Evolutionary conservation across 1,140 invertebrate genomes (phyloP), one percentile per base, ranked within the genome.

Genomic region (Drosophila repletoides): DNA sequence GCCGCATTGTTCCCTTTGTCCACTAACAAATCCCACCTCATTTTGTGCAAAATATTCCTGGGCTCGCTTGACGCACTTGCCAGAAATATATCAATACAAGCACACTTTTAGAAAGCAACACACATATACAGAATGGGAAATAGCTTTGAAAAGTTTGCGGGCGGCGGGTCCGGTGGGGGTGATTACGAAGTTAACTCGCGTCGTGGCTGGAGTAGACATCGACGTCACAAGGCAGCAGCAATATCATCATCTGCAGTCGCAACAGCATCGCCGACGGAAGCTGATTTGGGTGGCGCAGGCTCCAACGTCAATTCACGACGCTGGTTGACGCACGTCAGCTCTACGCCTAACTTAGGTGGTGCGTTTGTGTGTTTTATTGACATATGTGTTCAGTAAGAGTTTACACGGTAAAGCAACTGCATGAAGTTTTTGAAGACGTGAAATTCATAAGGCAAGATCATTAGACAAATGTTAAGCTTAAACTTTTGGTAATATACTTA

Each of bases 301-400:
- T 38, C 36, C 22, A 53, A 26, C 14, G 45, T n/a, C 0, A 49
- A 48, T n/a, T 17, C 26, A 14, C 34, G 41, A 6, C 63, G 68
- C 4, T 68, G 63, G 34, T 55, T 89, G 43, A 68, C 75, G 34
- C 88, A 89, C 61, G 81, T 89, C 40, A 88, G 56, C 43, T 89
- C 87, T 31, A 75, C 87, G 7, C 88, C 87, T n/a, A 89, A 89
- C 63, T 72, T 89, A 19, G 71, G 74, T 41, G 87, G 87, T 88
- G 76, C 58, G 76, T 80, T 17, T 10, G 33, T 49, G n/a, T n/a
- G n/a, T n/a, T n/a, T n/a, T n/a, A n/a, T n/a, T n/a, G n/a, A n/a
- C n/a, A n/a, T n/a, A n/a, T n/a, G n/a, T n/a, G n/a, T n/a, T n/a
- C n/a, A n/a, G n/a, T n/a, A n/a, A n/a, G n/a, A n/a, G n/a, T n/a